These are phyloP conservation scores for Conistra vaccinii DNA, from an alignment of 2,888 invertebrate genomes.

Conservation along the genomic window DNA sequence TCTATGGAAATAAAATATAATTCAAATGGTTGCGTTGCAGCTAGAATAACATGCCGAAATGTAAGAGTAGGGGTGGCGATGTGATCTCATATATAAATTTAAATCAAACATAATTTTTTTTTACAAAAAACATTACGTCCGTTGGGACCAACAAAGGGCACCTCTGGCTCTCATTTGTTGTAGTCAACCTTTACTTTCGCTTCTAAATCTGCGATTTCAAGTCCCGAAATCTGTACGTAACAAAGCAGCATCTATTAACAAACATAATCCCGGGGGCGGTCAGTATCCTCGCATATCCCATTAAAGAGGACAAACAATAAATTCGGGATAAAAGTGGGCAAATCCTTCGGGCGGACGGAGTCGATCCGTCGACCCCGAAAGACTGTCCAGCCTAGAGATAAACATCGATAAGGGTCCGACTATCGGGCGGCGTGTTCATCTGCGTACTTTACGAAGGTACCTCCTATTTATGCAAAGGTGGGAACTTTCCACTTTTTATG, in stretches of 20 bases:
- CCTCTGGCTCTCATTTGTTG: slow-evolving; percentile 36
- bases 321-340: slow-evolving; percentile 78
- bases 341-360: slow-evolving; percentile 71
- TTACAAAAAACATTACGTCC: neutral
- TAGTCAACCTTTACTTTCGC: slow-evolving; percentile 36
- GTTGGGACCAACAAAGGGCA: slow-evolving; percentile 9
- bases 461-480: slow-evolving; percentile 67
- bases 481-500: slow-evolving; percentile 65
- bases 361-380: slow-evolving; percentile 68
- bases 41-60: slow-evolving; percentile 17
- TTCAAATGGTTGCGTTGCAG: slow-evolving; percentile 1
- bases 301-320: slow-evolving; percentile 76
- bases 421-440: slow-evolving; percentile 62
- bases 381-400: slow-evolving; percentile 70
- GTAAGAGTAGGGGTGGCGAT: neutral
- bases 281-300: slow-evolving; percentile 68
- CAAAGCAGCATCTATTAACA: slow-evolving; percentile 68
- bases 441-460: slow-evolving; percentile 63
- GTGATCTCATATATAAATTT: slow-evolving; percentile 20
- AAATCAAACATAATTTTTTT: neutral
- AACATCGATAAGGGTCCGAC: slow-evolving; percentile 68
- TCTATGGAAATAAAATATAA: slow-evolving; percentile 35
- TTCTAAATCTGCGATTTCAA: slow-evolving; percentile 45
- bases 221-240: slow-evolving; percentile 50
- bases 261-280: slow-evolving; percentile 65